phyloP scores from a whole-genome alignment of 2,888 invertebrate genomes.

The Pachliopta kotzebuea region DNA sequence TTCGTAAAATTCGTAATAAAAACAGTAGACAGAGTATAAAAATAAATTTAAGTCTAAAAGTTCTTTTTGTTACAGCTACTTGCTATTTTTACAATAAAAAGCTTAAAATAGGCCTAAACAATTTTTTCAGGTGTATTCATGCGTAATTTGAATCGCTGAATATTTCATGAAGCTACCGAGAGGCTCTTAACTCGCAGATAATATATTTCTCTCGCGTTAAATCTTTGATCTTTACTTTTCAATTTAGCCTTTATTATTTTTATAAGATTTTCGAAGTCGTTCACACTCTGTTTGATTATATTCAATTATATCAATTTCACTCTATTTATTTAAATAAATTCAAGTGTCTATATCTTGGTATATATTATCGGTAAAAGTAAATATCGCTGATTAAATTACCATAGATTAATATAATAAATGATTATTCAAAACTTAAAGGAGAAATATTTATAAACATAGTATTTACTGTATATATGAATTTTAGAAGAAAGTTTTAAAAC shows the following conservation, averaged over 20 bases:
- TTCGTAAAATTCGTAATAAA: no score
- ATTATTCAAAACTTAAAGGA: no score
- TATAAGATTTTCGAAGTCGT: not conserved
- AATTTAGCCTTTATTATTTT: not conserved
- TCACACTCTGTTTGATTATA: not conserved
- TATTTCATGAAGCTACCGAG: conserved; percentile 22
- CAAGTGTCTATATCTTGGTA: not conserved
- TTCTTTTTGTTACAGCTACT: no score
- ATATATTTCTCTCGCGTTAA: conserved; percentile 9
- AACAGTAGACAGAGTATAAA: no score
- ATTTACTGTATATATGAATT: no score
- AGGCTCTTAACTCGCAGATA: conserved; percentile 15
- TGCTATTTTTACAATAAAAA: not conserved
- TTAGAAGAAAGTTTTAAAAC: not conserved
- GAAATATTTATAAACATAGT: no score
- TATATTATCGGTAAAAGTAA: not conserved
- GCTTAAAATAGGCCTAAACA: not conserved
- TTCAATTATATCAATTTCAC: not conserved
- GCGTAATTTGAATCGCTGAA: conserved; percentile 20
- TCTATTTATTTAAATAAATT: not conserved
- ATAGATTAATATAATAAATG: no score
- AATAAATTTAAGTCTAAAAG: no score
- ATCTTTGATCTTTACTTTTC: conserved; percentile 19
- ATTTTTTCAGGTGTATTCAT: conserved; percentile 13
- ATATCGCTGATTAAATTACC: no score